Percentiles rank a stretch among this genome's conserved stretches.
These are phyloP conservation scores for Elmis aenea DNA, from an alignment of 2,888 invertebrate species.

Conservation along the genomic window DNA sequence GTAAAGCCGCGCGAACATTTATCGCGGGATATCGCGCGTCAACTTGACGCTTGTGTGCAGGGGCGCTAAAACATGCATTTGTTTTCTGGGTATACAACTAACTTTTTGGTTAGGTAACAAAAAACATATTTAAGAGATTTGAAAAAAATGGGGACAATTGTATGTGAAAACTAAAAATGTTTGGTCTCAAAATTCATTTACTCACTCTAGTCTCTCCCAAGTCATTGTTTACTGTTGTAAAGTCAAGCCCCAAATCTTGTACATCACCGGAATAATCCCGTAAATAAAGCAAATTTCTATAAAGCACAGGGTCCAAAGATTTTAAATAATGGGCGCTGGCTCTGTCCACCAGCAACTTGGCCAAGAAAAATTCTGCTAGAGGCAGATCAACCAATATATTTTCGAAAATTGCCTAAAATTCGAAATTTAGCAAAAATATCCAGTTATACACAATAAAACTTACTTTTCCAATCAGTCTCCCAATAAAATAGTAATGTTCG, in stretches of 20 bases:
- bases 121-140: too few species aligned
- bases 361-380: constrained; percentile 92
- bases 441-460: constrained; percentile 7
- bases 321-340: constrained; percentile 84
- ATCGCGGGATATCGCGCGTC: too few species aligned
- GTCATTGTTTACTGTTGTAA: constrained; percentile 85
- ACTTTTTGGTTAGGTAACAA: too few species aligned
- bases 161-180: too few species aligned
- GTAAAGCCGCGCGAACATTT: too few species aligned
- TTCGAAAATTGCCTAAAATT: constrained; percentile 80
- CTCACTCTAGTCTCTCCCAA: constrained; percentile 78
- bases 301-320: constrained; percentile 87
- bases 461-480: constrained; percentile 88
- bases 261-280: constrained; percentile 84
- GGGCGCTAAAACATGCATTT: too few species aligned
- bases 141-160: too few species aligned
- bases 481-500: constrained; percentile 91
- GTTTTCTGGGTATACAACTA: too few species aligned
- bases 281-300: constrained; percentile 83
- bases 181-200: too few species aligned
- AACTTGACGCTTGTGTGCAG: too few species aligned
- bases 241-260: constrained; percentile 84
- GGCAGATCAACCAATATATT: constrained; percentile 92
- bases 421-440: neutral
- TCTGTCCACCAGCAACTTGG: constrained; percentile 75